Percentiles rank a stretch among this genome's conserved stretches.
These are phyloP conservation scores for Drosophila formosana DNA, from an alignment of 2,888 invertebrate genomes.

Conservation along the genomic window DNA sequence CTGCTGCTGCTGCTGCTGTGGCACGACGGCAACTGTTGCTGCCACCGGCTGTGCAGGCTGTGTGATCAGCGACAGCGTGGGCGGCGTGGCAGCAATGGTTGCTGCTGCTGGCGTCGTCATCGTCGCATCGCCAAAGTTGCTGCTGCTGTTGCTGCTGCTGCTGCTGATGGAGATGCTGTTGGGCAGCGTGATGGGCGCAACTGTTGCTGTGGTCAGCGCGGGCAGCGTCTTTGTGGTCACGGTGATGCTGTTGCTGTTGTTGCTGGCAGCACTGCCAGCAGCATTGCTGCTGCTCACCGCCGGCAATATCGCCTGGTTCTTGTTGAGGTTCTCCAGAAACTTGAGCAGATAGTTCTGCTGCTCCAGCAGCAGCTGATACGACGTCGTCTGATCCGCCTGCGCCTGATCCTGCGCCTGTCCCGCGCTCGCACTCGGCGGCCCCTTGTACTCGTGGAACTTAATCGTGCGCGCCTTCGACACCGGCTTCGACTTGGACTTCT, in stretches of 20 bases:
- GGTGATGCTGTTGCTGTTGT: constrained; percentile 53
- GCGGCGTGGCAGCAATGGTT: constrained; percentile 53
- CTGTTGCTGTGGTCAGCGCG: not conserved
- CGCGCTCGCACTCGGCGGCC: constrained; percentile 92
- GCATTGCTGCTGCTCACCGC: constrained; percentile 22
- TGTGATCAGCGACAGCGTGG: constrained; percentile 75
- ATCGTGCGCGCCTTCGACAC: constrained; percentile 94
- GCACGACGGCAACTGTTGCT: constrained; percentile 21
- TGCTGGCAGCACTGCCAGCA: constrained; percentile 74
- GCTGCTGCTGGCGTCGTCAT: constrained; percentile 25
- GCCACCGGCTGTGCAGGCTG: constrained; percentile 55
- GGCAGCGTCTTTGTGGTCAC: constrained; percentile 32
- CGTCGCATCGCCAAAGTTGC: constrained; percentile 52
- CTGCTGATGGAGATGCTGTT: constrained; percentile 75
- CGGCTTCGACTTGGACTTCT: constrained; percentile 92
- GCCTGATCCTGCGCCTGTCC: constrained; percentile 88
- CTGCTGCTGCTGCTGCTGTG: constrained; percentile 4
- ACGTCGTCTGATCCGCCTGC: constrained; percentile 90
- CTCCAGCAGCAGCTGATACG: constrained; percentile 95
- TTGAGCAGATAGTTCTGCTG: constrained; percentile 96
- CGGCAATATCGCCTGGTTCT: constrained; percentile 93
- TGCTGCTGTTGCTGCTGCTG: constrained; percentile 55
- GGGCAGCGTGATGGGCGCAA: constrained; percentile 52
- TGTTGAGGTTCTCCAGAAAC: constrained; percentile 93
- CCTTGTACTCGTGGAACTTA: constrained; percentile 98